A percentile compares a stretch with the other conserved stretches of the same genome.
Evolutionary conservation across 2,888 invertebrate species (phyloP).

Genomic region (Frankliniella fusca): DNA sequence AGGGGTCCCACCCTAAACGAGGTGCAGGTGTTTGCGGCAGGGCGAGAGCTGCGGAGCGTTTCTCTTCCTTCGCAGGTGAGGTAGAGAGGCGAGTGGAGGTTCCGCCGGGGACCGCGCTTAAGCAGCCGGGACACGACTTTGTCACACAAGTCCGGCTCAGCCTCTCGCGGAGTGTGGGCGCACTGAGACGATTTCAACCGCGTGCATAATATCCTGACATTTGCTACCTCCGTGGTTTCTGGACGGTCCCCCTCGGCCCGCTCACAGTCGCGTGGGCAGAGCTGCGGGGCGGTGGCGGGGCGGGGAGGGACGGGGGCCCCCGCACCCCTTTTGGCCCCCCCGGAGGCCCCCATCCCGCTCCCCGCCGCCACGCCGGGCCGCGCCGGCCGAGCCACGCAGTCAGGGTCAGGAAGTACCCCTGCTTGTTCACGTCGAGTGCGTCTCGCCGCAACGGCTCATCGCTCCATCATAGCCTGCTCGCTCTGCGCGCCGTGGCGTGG

Average conservation of each 20-base stretch:
- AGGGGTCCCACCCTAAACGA: background rate
- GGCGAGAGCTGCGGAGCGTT: background rate
- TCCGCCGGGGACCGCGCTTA: background rate
- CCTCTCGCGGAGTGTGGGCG: no score
- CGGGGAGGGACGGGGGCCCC: no score
- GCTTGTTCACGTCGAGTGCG: background rate
- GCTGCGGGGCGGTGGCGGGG: background rate
- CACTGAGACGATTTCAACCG: background rate
- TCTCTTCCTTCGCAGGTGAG: background rate
- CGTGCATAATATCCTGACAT: background rate
- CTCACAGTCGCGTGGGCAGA: no score
- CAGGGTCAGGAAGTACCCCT: conserved; percentile 11
- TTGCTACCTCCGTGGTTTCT: background rate
- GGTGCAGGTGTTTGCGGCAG: background rate
- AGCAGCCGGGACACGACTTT: background rate
- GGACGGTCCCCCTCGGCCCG: background rate
- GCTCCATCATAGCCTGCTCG: background rate
- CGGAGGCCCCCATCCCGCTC: background rate
- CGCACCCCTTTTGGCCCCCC: background rate
- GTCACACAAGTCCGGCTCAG: background rate
- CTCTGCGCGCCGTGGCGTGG: background rate
- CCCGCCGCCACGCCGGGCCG: background rate
- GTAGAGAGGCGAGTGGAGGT: no score
- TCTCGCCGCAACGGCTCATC: background rate
- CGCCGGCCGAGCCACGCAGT: background rate